Base-by-base conservation (phyloP, 2,113 vertebrate species). In the Hydrochoerus hydrochaeris region DNA sequence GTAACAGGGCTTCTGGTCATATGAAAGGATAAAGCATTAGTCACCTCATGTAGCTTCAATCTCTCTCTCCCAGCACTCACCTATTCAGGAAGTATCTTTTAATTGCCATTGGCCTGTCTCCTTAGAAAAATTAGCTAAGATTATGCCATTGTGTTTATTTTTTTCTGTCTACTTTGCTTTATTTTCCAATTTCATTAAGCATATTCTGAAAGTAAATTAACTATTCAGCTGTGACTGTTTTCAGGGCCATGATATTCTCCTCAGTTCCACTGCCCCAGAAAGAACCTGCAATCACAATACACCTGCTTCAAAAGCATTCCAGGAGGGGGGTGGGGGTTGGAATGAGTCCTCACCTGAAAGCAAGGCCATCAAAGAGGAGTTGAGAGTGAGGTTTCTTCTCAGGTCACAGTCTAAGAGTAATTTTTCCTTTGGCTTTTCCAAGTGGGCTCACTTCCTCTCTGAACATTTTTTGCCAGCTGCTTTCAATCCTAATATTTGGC, bases 401-500 rank as follows among this genome's bases (percentile, higher is more conserved):
- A 0, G 28, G 46, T 41, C 82, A 54, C n/a, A 52, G 77, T 44
- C 35, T 2, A 24, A 46, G 67, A 65, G 46, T 46, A 90, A 24
- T 75, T 63, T 88, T 88, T 62, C 94, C 86, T 89, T 44, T 44
- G 84, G 62, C 58, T 84, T 77, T 89, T 77, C 52, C 41, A 67
- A 54, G 28, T 77, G 63, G 84, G 20, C 82, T 93, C 80, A 12
- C 75, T 80, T 85, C 81, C 81, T 94, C 30, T 0, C 19, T 82
- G 85, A 91, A 88, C 84, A 46, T 46, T 89, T 35, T 91, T 82
- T 89, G 91, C 91, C 96, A 97, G 94, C 94, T 96, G 95, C 91
- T 96, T 82, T 89, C 88, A 84, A 5, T 97, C 91, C 96, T 96
- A 96, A 95, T 96, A 97, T 97, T 95, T 96, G 97, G 97, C 97